A percentile compares a stretch with the other conserved stretches of the same genome.
phyloP scores from a whole-genome alignment of 2,888 invertebrate genomes.

The Operophtera brumata region DNA sequence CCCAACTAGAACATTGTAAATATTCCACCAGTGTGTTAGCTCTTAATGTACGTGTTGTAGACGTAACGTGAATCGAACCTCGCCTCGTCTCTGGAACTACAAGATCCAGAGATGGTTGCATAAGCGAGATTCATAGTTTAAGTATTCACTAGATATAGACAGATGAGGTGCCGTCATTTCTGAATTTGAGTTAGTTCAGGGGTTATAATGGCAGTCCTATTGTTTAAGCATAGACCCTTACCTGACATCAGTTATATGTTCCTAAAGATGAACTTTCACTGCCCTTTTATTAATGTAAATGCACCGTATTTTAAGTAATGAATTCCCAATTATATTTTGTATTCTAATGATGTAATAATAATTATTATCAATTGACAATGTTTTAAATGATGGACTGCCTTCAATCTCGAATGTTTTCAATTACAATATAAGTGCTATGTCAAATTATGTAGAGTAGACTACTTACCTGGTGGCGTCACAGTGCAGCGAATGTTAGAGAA shows the following conservation, averaged over 20 bases:
- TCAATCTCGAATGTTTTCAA: slow-evolving; percentile 65
- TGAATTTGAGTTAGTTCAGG: slow-evolving; percentile 79
- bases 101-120: slow-evolving; percentile 44
- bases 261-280: slow-evolving; percentile 48
- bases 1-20: slow-evolving; percentile 70
- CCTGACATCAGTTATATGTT: slow-evolving; percentile 38
- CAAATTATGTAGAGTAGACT: slow-evolving; percentile 64
- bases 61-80: slow-evolving; percentile 50
- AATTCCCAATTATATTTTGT: slow-evolving; percentile 49
- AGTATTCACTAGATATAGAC: slow-evolving; percentile 73
- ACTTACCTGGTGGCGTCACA: slow-evolving; percentile 69
- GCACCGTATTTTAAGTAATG: slow-evolving; percentile 37
- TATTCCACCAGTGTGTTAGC: slow-evolving; percentile 73
- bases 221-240: slow-evolving; percentile 33
- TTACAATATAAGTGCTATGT: slow-evolving; percentile 65
- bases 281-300: slow-evolving; percentile 47
- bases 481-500: slow-evolving; percentile 51
- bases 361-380: slow-evolving; percentile 32
- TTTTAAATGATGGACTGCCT: slow-evolving; percentile 65
- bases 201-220: slow-evolving; percentile 63
- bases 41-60: slow-evolving; percentile 70
- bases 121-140: slow-evolving; percentile 65
- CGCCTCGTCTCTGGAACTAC: slow-evolving; percentile 54
- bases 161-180: slow-evolving; percentile 70
- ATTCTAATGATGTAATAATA: slow-evolving; percentile 39